Percentiles rank a stretch among this genome's conserved stretches.
Evolutionary conservation across 2,888 invertebrate genomes (phyloP).

Genomic region (Lymantria dispar): DNA sequence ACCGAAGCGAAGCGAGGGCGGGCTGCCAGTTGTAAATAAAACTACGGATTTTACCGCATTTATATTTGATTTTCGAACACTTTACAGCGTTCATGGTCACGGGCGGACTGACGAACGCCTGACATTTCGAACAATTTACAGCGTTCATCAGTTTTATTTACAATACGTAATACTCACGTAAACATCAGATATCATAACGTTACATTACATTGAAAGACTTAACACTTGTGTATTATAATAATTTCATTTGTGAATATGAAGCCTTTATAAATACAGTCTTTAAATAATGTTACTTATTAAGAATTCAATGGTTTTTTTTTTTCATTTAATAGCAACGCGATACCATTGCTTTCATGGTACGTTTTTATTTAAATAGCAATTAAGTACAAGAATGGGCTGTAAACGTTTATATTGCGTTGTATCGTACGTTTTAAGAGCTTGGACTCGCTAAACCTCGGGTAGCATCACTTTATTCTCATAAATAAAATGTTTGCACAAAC

Average conservation of each 20-base stretch:
- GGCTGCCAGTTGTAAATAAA: too few species aligned
- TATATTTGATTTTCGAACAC: too few species aligned
- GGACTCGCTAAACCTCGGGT: conserved; percentile 49
- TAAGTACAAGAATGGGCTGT: conserved; percentile 78
- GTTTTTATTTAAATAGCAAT: conserved; percentile 80
- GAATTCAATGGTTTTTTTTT: conserved; percentile 43
- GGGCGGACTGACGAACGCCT: too few species aligned
- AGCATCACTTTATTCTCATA: conserved; percentile 59
- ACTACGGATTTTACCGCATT: too few species aligned
- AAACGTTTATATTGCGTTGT: conserved; percentile 69
- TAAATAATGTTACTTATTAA: conserved; percentile 56
- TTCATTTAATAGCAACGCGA: conserved; percentile 52
- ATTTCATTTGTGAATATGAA: conserved; percentile 43
- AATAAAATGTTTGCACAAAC: conserved; percentile 40
- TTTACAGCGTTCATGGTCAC: too few species aligned
- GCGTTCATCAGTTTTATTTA: too few species aligned
- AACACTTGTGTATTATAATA: conserved; percentile 24
- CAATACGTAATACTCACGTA: too few species aligned
- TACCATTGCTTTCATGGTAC: conserved; percentile 67
- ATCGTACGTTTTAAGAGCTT: conserved; percentile 62
- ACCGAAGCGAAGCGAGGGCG: too few species aligned
- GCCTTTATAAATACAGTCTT: conserved; percentile 42
- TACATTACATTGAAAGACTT: conserved; percentile 19
- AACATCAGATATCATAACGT: too few species aligned
- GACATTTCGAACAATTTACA: too few species aligned